Evolutionary conservation across 2,797 vertebrate genomes (phyloP), one percentile per base, ranked within the genome.

Genomic region (Meda fulgida): DNA sequence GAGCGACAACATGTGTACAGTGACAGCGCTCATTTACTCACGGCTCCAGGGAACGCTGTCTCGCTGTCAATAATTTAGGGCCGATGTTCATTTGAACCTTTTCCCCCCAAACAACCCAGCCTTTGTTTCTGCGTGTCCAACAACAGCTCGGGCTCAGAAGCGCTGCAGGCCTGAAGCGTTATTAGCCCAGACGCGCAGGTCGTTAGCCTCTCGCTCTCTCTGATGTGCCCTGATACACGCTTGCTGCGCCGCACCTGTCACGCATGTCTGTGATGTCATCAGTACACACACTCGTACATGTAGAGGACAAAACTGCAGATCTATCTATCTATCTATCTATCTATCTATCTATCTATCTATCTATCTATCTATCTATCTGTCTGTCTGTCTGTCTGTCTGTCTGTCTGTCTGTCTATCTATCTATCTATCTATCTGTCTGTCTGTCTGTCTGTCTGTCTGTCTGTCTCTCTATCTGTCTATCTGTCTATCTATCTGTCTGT

Each of bases 21-120:
- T 90, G 86, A 94, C 94, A 91, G 88, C 88, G 88, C 92, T 95
- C 92, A 96, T 96, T 95, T 96, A 95, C 93, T 92, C 92, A 91
- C 84, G 7, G 91, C 95, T 94, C 90, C 90, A 81, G 95, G 94
- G 93, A 67, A 93, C 46, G 5, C 46, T 31, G 46, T 90, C 87
- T 89, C 83, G 89, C 85, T 85, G 91, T 95, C 92, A 92, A 93
- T 95, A 95, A 95, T 96, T 95, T 92, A 95, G 93, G 78, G 77
- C 65, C 91, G 87, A 9, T 81, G 81, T 86, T 91, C 90, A 93
- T 95, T 96, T 96, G 95, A 95, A 96, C 92, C 92, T 89, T 89
- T 88, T 90, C 71, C 78, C 88, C 46, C 79, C 88, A 90, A 75
- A 83, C 82, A 83, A 92, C 91, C 93, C 91, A 81, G 88, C 38